Base-by-base conservation (phyloP, 2,888 invertebrate species). In the Tromatobia lineatoria region DNA sequence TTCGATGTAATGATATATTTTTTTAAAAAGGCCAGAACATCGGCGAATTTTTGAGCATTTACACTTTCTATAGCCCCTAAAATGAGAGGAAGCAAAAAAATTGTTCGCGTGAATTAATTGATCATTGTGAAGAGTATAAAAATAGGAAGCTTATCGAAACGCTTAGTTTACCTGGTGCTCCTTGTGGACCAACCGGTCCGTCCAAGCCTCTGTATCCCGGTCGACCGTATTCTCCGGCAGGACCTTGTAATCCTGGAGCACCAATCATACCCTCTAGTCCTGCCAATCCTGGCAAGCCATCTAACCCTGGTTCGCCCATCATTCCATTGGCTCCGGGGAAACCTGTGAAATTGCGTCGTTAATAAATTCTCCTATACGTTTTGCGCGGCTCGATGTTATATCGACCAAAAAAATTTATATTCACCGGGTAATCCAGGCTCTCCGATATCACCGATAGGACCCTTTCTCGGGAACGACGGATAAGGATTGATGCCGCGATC, bases 241-340 rank as follows among this genome's bases (percentile, higher is more conserved):
- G 84, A 29, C 94, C 94, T 82, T 85, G 86, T 59, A 85, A 15
- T 78, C 96, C 96, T 29, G 91, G 89, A 18, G 93, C 90, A 61
- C 96, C 96, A 66, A 90, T 92, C 23, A 94, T 94, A 71, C 97
- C 97, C 90, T 95, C 95, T 54, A 94, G 94, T 64, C 98, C 98
- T 91, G 95, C 94, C 77, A 95, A 94, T 34, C 97, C 97, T 47
- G 95, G 91, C 78, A 94, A 93, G 59, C 98, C 98, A 59, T 93
- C 93, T 85, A 96, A 95, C 38, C 98, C 98, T 52, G 92, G 93
- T 88, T 95, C 95, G 50, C 96, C 95, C 90, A 94, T 94, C 87
- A 94, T 91, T 80, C 96, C 97, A 38, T 95, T 94, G 71, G 95
- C 89, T 50, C 96, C 96, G 80, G 94, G 93, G 2, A 93, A 89